Base-by-base conservation (phyloP, 2,113 vertebrate genomes). In the Calidris pygmaea region DNA sequence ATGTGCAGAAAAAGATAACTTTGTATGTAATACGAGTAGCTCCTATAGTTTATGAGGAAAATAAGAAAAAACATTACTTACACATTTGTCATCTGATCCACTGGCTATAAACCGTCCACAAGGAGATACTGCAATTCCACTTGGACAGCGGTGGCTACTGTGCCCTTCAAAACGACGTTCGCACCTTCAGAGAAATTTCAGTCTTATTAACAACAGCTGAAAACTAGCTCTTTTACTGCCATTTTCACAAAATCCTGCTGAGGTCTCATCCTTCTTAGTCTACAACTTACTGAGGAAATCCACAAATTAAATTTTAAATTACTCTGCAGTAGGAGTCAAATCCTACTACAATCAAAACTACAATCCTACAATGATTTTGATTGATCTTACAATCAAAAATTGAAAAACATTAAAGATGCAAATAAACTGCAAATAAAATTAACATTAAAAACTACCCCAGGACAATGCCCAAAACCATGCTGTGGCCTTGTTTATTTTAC, bases 21-120 rank as follows among this genome's bases (percentile, higher is more conserved):
- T 50, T 70, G 35, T 43, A 9, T 22, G 74, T 50, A 85, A 24
- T 26, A 72, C 10, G 15, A 85, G 15, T 5, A 67, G 8, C 9
- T 91, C 12, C 22, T 62, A 11, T 16, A 29, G 9, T 32, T 74
- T 48, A 35, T 20, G 16, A 88, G 7, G 43, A 88, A 86, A 76
- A 90, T 9, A 91, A 84, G 7, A 19, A 75, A 71, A 95, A 88
- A 14, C 12, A 35, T 39, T 88, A 97, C 98, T 95, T 96, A 99
- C 99, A 10, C 95, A 98, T 97, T 98, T 99, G 94, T 99, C 99
- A 91, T 99, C 99, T 5, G 99, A 99, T 41, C 99, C 99, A 50
- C 98, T 98, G 27, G 98, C 98, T 95, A 99, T 97, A 47, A 98
- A 98, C 6, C 93, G 96, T 8, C 99, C 99, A 41, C 99, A 99